Conservation (phyloP, 2,797 vertebrate species). For the Distichodus sexfasciatus region DNA sequence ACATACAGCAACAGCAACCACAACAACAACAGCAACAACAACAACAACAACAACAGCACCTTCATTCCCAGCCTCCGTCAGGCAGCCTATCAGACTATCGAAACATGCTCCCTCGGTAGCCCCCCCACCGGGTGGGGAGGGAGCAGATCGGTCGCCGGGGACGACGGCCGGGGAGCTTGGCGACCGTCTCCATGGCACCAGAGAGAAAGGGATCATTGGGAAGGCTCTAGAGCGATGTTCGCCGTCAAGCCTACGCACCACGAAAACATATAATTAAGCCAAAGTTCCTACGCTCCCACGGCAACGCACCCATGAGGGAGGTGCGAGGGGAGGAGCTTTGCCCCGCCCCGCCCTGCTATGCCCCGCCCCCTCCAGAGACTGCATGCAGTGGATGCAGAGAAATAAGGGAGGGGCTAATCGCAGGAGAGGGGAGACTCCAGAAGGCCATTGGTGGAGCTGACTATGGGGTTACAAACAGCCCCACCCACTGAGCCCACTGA, state of each 20-base stretch:
- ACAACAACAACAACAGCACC: slow-evolving; percentile 77
- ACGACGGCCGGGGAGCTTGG: slow-evolving; percentile 17
- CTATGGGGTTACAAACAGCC: neutral
- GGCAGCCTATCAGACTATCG: slow-evolving; percentile 78
- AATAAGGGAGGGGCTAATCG: slow-evolving; percentile 18
- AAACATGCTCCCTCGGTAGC: slow-evolving; percentile 81
- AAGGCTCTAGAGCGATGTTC: slow-evolving; percentile 20
- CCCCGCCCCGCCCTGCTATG: too few species aligned
- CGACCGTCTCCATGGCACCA: slow-evolving; percentile 19
- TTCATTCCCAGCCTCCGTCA: slow-evolving; percentile 71
- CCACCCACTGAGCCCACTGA: neutral
- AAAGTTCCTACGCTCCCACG: slow-evolving; percentile 44
- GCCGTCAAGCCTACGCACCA: slow-evolving; percentile 46
- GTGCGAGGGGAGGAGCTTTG: neutral
- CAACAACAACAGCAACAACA: slow-evolving; percentile 66
- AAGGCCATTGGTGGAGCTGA: neutral
- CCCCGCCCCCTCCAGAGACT: neutral
- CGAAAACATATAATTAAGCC: slow-evolving; percentile 45
- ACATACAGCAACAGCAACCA: slow-evolving; percentile 74
- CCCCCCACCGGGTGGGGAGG: slow-evolving; percentile 10
- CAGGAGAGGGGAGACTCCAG: neutral
- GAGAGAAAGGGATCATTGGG: slow-evolving; percentile 42
- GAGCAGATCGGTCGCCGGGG: slow-evolving; percentile 37
- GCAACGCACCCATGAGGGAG: slow-evolving; percentile 17
- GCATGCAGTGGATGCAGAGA: slow-evolving; percentile 37